Conservation (phyloP, 2,888 invertebrate genomes). For the Odiellus spinosus region DNA sequence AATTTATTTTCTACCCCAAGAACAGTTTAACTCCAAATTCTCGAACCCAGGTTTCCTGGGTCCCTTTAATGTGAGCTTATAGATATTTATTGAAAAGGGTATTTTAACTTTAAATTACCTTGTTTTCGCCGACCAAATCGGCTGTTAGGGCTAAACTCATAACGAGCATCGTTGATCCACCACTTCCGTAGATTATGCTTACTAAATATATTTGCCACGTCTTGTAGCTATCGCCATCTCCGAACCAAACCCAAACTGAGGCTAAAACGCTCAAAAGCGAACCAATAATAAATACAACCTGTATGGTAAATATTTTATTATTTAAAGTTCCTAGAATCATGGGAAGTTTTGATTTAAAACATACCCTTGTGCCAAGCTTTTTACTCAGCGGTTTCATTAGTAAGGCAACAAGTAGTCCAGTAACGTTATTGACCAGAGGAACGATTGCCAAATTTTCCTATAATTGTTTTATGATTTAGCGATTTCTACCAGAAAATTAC, state of each 20-base stretch:
- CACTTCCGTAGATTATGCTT: slow-evolving; percentile 57
- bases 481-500: background rate
- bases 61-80: background rate
- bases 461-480: background rate
- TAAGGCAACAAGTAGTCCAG: slow-evolving; percentile 6
- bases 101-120: too few relatives aligned
- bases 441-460: slow-evolving; percentile 10
- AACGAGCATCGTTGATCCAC: slow-evolving; percentile 69
- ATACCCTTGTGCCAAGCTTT: slow-evolving; percentile 3
- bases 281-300: slow-evolving; percentile 51
- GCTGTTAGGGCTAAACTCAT: slow-evolving; percentile 77
- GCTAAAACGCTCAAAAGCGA: slow-evolving; percentile 44
- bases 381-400: slow-evolving; percentile 2
- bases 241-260: slow-evolving; percentile 50
- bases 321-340: too few relatives aligned
- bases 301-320: slow-evolving; percentile 16
- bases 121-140: slow-evolving; percentile 69
- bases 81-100: slow-evolving; percentile 14
- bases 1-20: too few relatives aligned
- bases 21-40: too few relatives aligned
- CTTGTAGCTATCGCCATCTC: slow-evolving; percentile 18
- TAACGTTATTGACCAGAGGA: slow-evolving; percentile 8
- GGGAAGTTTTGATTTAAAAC: background rate
- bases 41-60: too few relatives aligned
- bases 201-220: slow-evolving; percentile 46